Evolutionary conservation across 2,113 vertebrate genomes (phyloP).

Genomic region (Pelobates fuscus): DNA sequence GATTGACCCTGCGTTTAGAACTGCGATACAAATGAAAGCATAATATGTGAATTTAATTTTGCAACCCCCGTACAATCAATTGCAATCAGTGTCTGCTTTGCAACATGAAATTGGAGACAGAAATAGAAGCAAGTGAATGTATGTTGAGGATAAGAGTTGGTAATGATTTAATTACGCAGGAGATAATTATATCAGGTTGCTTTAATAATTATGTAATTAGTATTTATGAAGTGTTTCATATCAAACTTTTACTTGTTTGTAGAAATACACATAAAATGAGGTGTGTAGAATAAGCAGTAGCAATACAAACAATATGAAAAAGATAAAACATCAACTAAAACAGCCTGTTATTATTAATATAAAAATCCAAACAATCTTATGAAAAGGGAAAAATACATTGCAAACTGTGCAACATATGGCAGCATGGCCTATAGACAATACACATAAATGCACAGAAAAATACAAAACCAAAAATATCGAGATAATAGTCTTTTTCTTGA

Average conservation of each 20-base stretch:
- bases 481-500: too few relatives aligned
- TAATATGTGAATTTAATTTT: slow-evolving; percentile 13
- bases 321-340: too few relatives aligned
- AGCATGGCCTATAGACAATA: too few relatives aligned
- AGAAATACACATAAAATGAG: slow-evolving; percentile 16
- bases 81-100: slow-evolving; percentile 30
- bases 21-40: not conserved
- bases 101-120: slow-evolving; percentile 25
- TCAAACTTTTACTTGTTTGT: slow-evolving; percentile 37
- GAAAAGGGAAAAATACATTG: too few relatives aligned
- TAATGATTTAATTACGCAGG: slow-evolving; percentile 38
- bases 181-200: slow-evolving; percentile 35
- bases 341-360: too few relatives aligned
- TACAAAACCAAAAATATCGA: too few relatives aligned
- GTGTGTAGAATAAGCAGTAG: not conserved
- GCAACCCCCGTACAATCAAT: not conserved
- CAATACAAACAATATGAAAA: not conserved
- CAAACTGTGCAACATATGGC: too few relatives aligned
- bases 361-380: too few relatives aligned
- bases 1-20: not conserved
- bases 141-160: slow-evolving; percentile 12
- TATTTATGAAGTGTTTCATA: slow-evolving; percentile 44
- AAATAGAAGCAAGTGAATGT: slow-evolving; percentile 26
- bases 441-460: too few relatives aligned
- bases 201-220: slow-evolving; percentile 39